Evolutionary conservation across 2,797 vertebrate genomes (phyloP).

Genomic region (Distichodus sexfasciatus): DNA sequence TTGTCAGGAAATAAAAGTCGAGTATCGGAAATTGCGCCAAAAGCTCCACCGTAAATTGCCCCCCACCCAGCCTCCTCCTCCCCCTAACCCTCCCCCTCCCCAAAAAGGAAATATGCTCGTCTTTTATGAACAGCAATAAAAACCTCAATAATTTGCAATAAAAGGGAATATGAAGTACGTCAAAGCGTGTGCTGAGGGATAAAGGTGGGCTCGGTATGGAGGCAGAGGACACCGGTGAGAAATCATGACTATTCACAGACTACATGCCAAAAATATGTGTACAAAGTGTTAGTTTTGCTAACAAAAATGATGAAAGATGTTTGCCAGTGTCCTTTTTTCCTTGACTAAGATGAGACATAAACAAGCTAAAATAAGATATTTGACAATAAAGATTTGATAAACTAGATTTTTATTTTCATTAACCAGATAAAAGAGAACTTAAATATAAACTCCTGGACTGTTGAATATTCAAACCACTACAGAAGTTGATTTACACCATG

Average conservation of each 20-base stretch:
- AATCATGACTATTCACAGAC: conserved; percentile 47
- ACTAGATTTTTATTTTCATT: not conserved
- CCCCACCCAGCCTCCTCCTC: no score
- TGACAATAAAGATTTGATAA: no score
- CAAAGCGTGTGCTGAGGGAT: conserved; percentile 52
- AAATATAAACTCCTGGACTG: no score
- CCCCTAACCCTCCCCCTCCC: no score
- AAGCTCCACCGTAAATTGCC: conserved; percentile 71
- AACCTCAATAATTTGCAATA: conserved; percentile 73
- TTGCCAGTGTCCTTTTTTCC: not conserved
- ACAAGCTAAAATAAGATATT: not conserved
- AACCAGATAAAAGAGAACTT: not conserved
- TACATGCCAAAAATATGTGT: no score
- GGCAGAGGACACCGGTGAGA: conserved; percentile 28
- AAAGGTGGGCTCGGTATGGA: conserved; percentile 58
- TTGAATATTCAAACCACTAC: no score
- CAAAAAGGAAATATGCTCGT: conserved; percentile 56
- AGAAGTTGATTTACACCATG: no score
- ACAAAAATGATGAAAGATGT: not conserved
- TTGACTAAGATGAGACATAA: not conserved
- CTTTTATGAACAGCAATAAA: conserved; percentile 75
- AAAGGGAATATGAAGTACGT: conserved; percentile 69
- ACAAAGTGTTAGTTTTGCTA: no score
- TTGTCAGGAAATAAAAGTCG: conserved; percentile 75
- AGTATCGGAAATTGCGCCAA: conserved; percentile 76